Evolutionary conservation across 2,888 invertebrate genomes (phyloP).

Genomic region (Tetheella fluctuosa): DNA sequence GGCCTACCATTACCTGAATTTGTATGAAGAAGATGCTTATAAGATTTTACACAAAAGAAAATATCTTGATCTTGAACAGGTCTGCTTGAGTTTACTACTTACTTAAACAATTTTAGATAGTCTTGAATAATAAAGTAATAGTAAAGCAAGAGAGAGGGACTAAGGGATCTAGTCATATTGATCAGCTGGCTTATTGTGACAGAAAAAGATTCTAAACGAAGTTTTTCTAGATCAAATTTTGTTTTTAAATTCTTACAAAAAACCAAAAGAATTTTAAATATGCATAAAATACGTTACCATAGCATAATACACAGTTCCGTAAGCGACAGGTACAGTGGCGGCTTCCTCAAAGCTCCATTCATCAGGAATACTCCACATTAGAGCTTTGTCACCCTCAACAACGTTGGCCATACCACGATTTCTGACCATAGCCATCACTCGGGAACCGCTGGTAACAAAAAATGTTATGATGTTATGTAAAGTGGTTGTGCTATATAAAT

Average conservation of each 20-base stretch:
- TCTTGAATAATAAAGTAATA: too few species aligned
- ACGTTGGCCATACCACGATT: slow-evolving; percentile 85
- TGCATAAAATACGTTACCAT: slow-evolving; percentile 54
- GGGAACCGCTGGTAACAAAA: slow-evolving; percentile 73
- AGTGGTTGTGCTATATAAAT: slow-evolving; percentile 10
- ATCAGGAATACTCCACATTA: slow-evolving; percentile 88
- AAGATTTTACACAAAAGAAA: too few species aligned
- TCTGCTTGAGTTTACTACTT: too few species aligned
- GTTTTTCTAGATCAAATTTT: too few species aligned
- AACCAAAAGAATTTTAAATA: neutral
- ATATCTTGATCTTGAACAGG: too few species aligned
- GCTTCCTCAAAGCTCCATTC: slow-evolving; percentile 90
- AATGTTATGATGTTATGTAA: neutral
- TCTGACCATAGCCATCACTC: slow-evolving; percentile 87
- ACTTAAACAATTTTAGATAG: too few species aligned
- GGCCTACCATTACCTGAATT: slow-evolving; percentile 84
- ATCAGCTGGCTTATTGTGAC: too few species aligned
- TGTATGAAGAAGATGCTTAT: too few species aligned
- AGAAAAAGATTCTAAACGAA: too few species aligned
- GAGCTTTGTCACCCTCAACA: slow-evolving; percentile 81
- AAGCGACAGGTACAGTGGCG: slow-evolving; percentile 92
- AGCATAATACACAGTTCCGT: slow-evolving; percentile 86
- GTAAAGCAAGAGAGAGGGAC: too few species aligned
- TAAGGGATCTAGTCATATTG: too few species aligned
- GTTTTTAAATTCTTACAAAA: neutral